phyloP scores from a whole-genome alignment of 2,797 vertebrate species.

The Premnoplex brunnescens region DNA sequence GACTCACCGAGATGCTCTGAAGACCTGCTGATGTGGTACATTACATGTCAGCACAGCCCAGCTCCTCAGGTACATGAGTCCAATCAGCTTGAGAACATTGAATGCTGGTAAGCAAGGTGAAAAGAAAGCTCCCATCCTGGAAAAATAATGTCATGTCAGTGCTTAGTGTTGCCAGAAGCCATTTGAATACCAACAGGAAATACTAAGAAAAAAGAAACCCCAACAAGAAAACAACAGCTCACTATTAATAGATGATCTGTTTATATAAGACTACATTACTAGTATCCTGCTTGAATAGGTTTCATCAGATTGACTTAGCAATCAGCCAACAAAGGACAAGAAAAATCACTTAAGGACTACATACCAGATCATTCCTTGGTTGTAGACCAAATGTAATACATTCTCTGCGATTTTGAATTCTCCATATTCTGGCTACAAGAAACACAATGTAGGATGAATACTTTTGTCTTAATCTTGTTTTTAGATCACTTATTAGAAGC shows the following conservation, averaged over 20 bases:
- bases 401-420: conserved; percentile 99
- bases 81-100: conserved; percentile 93
- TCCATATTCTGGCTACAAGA: conserved; percentile 92
- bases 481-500: background rate
- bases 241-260: background rate
- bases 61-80: conserved; percentile 96
- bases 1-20: conserved; percentile 92
- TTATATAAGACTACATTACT: background rate
- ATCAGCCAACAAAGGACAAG: background rate
- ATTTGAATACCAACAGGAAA: background rate
- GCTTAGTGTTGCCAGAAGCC: background rate
- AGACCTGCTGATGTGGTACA: conserved; percentile 96
- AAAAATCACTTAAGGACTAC: background rate
- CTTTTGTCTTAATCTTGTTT: background rate
- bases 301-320: background rate
- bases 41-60: conserved; percentile 98
- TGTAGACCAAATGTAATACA: conserved; percentile 95
- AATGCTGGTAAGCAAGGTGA: conserved; percentile 95
- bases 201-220: background rate
- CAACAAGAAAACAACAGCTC: background rate
- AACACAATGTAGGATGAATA: background rate
- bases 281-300: background rate
- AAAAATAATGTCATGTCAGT: background rate
- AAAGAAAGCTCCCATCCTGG: conserved; percentile 98
- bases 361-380: conserved; percentile 99